Percentiles rank a stretch among this genome's conserved stretches.
Conservation (phyloP, 2,888 invertebrate genomes). For the Aphrophora alni region DNA sequence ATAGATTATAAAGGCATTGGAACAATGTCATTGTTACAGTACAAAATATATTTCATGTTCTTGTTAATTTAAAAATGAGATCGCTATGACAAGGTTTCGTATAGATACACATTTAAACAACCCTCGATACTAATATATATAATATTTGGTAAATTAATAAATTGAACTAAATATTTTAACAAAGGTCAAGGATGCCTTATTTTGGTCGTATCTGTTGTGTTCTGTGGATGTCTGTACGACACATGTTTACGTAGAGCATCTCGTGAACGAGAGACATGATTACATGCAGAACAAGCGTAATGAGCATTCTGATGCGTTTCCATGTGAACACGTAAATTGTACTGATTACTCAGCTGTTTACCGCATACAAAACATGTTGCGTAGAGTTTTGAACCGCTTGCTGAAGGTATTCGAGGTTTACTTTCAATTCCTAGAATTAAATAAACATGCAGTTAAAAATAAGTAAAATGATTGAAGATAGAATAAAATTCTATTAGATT, state of each 20-base stretch:
- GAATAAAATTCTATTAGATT: too few relatives aligned
- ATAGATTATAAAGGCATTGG: background rate
- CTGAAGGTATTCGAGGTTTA: background rate
- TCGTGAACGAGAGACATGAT: constrained; percentile 85
- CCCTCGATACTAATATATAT: background rate
- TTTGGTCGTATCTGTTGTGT: background rate
- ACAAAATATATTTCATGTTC: too few relatives aligned
- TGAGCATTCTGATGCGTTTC: constrained; percentile 89
- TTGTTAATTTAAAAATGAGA: background rate
- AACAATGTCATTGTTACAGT: background rate
- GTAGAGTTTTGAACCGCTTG: constrained; percentile 58
- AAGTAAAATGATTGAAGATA: too few relatives aligned
- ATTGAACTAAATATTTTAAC: background rate
- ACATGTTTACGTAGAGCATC: constrained; percentile 89
- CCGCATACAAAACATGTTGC: constrained; percentile 84
- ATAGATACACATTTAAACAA: background rate
- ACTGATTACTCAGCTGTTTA: constrained; percentile 88
- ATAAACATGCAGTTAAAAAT: too few relatives aligned
- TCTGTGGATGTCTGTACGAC: constrained; percentile 77
- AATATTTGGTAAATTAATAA: background rate
- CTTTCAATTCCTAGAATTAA: constrained; percentile 2
- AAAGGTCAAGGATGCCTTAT: background rate
- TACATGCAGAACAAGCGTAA: constrained; percentile 86
- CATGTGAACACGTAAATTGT: constrained; percentile 88
- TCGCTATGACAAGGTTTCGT: background rate